These are phyloP conservation scores for Carposina sasakii DNA, from an alignment of 1,140 invertebrate genomes.

Conservation along the genomic window DNA sequence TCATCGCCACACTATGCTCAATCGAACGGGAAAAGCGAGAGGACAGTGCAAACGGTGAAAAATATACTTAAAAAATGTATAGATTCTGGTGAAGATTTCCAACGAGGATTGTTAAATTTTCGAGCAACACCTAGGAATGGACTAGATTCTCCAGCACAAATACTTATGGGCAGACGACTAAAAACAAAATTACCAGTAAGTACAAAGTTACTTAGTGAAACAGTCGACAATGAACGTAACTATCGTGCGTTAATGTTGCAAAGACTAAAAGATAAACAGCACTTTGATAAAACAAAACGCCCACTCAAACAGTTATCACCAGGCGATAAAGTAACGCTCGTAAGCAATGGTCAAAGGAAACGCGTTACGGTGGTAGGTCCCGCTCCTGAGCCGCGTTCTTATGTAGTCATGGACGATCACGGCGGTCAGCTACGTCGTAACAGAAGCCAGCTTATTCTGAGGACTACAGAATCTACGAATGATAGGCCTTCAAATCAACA, in stretches of 20 bases:
- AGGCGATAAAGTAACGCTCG: not conserved
- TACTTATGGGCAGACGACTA: too few species aligned
- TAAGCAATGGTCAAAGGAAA: not conserved
- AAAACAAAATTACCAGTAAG: not conserved
- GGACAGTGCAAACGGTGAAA: conserved; percentile 29
- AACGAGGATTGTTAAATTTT: not conserved
- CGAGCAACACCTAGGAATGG: not conserved
- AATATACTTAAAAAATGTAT: conserved; percentile 27
- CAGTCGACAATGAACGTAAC: not conserved
- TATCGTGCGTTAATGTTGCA: not conserved
- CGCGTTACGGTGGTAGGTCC: not conserved
- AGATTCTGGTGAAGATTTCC: not conserved
- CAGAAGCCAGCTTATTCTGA: too few species aligned
- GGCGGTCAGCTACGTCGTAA: too few species aligned
- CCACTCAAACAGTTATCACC: not conserved
- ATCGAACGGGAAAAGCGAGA: conserved; percentile 45
- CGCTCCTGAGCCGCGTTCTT: not conserved
- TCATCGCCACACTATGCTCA: conserved; percentile 35
- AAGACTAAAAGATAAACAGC: not conserved
- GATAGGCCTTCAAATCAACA: too few species aligned
- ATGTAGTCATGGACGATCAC: not conserved
- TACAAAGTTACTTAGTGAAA: not conserved
- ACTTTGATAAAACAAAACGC: not conserved
- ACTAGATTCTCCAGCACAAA: not conserved
- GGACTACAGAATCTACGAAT: too few species aligned